phyloP scores from a whole-genome alignment of 2,113 vertebrate genomes.

The Callipepla californica region DNA sequence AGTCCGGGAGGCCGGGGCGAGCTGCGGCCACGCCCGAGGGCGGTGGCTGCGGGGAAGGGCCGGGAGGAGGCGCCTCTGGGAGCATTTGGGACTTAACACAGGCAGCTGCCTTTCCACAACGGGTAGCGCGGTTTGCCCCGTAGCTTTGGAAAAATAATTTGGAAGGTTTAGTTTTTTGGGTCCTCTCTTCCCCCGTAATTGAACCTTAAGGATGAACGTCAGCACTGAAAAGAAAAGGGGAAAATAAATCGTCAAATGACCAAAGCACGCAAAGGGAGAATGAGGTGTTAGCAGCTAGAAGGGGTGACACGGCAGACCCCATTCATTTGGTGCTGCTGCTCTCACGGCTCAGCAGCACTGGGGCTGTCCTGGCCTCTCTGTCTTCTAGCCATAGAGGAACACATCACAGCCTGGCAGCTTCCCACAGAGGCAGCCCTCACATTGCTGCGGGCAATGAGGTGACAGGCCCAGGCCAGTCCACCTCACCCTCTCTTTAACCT shows the following conservation, averaged over 20 bases:
- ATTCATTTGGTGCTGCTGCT: fast-evolving
- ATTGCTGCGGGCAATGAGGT: fast-evolving
- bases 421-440: fast-evolving
- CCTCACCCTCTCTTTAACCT: not conserved
- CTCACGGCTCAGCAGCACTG: fast-evolving
- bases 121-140: fast-evolving
- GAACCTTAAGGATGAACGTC: not conserved
- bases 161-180: too few relatives aligned
- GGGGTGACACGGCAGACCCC: fast-evolving
- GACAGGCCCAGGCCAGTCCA: fast-evolving
- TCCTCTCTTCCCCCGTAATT: not conserved
- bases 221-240: not conserved
- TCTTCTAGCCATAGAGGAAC: fast-evolving
- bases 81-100: too few relatives aligned
- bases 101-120: fast-evolving
- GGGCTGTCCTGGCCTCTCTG: fast-evolving
- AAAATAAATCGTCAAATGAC: not conserved
- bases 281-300: fast-evolving
- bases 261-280: too few relatives aligned
- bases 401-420: not conserved
- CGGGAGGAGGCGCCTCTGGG: too few relatives aligned
- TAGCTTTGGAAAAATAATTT: not conserved
- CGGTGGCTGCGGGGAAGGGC: fast-evolving
- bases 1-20: not conserved
- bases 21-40: not conserved